Percentiles rank a stretch among this genome's conserved stretches.
Evolutionary conservation across 2,888 invertebrate genomes (phyloP).

Genomic region (Orthosia cruda): DNA sequence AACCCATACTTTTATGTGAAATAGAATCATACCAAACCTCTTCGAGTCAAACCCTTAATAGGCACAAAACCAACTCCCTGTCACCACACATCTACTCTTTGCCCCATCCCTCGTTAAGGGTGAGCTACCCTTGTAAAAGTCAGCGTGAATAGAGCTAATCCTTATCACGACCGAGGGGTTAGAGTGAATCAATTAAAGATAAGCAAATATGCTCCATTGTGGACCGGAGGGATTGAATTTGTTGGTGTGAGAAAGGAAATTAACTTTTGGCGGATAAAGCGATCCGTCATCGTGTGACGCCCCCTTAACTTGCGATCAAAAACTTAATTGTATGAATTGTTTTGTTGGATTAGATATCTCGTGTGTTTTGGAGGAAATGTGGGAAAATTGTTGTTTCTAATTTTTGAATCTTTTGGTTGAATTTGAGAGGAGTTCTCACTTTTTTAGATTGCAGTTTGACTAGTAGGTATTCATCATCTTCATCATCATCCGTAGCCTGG

Average conservation of each 20-base stretch:
- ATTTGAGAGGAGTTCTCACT: background rate
- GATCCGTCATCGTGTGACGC: conserved; percentile 85
- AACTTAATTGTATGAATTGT: conserved; percentile 82
- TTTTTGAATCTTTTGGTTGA: background rate
- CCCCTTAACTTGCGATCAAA: conserved; percentile 76
- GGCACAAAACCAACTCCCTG: conserved; percentile 48
- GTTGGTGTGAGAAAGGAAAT: conserved; percentile 89
- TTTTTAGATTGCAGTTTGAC: background rate
- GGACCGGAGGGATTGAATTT: conserved; percentile 84
- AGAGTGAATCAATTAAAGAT: conserved; percentile 92
- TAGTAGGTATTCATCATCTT: too few relatives aligned
- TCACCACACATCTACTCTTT: conserved; percentile 71
- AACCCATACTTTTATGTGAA: background rate
- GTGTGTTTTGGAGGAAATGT: conserved; percentile 28
- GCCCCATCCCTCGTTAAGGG: conserved; percentile 85
- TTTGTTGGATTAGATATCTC: conserved; percentile 42
- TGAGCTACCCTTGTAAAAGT: conserved; percentile 90
- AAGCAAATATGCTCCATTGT: conserved; percentile 91
- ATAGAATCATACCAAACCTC: background rate
- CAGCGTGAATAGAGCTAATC: conserved; percentile 91
- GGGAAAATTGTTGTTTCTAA: conserved; percentile 10
- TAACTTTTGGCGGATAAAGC: conserved; percentile 88
- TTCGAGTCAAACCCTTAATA: conserved; percentile 25
- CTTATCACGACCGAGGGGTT: conserved; percentile 88
- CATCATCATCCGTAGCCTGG: too few relatives aligned